phyloP scores from a whole-genome alignment of 2,888 invertebrate species.

The Drosophila putrida region DNA sequence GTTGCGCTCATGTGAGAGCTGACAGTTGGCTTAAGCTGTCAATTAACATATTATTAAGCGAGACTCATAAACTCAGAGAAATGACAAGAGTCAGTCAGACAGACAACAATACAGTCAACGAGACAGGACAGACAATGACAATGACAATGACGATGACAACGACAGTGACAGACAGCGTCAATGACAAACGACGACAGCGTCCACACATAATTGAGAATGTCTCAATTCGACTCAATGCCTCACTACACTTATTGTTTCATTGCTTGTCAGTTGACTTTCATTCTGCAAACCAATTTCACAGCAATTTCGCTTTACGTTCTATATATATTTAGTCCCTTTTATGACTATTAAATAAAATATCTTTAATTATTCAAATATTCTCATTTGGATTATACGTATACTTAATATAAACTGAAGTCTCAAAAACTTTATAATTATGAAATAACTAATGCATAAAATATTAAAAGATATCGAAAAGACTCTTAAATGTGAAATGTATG shows the following conservation, averaged over 20 bases:
- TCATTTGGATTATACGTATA: too few species aligned
- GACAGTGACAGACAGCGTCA: constrained; percentile 25
- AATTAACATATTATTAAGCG: constrained; percentile 72
- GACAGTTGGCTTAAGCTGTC: constrained; percentile 71
- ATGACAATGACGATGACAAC: neutral
- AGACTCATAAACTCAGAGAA: constrained; percentile 25
- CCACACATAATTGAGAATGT: constrained; percentile 34
- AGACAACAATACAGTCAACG: neutral
- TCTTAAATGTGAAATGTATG: too few species aligned
- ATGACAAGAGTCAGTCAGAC: constrained; percentile 2
- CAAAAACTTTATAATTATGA: too few species aligned
- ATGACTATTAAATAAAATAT: too few species aligned
- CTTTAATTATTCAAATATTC: too few species aligned
- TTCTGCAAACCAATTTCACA: constrained; percentile 2
- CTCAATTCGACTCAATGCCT: constrained; percentile 21
- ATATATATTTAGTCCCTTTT: neutral
- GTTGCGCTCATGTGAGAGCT: constrained; percentile 11
- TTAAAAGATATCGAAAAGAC: too few species aligned
- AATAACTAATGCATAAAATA: too few species aligned
- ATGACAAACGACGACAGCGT: constrained; percentile 28
- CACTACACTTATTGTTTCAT: constrained; percentile 11
- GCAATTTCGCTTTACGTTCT: neutral
- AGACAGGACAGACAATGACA: constrained; percentile 7
- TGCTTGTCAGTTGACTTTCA: neutral
- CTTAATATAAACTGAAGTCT: too few species aligned